These are phyloP conservation scores for Lutraria rhynchaena DNA, from an alignment of 1,140 invertebrate genomes.

Conservation along the genomic window DNA sequence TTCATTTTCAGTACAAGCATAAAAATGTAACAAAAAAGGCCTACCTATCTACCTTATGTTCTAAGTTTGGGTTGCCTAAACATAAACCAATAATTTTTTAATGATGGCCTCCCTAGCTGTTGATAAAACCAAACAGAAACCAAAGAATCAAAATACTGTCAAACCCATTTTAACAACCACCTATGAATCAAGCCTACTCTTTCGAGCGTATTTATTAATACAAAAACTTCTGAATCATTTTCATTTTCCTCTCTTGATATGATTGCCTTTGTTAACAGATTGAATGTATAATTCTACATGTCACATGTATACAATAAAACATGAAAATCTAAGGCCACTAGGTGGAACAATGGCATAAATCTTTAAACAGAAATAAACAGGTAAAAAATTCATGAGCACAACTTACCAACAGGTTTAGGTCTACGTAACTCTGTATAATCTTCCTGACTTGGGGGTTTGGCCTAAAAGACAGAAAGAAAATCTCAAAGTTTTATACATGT, in stretches of 20 bases:
- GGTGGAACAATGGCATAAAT: background rate
- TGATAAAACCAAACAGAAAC: too few relatives aligned
- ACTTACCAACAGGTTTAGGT: slow-evolving; percentile 28
- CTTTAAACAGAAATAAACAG: background rate
- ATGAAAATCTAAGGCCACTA: background rate
- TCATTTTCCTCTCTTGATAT: background rate
- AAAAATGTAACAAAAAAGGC: too few relatives aligned
- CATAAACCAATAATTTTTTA: too few relatives aligned
- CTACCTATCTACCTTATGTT: too few relatives aligned
- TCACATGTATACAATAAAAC: background rate
- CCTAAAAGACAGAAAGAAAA: too few relatives aligned
- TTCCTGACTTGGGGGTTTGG: background rate
- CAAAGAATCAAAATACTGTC: too few relatives aligned
- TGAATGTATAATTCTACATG: background rate
- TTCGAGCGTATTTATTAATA: background rate
- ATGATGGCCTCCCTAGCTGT: too few relatives aligned
- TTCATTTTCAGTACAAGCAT: too few relatives aligned
- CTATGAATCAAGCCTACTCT: too few relatives aligned
- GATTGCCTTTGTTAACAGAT: background rate
- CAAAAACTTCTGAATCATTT: background rate
- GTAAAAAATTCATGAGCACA: background rate
- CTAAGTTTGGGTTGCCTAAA: too few relatives aligned
- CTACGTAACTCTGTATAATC: slow-evolving; percentile 28
- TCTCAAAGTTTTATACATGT: too few relatives aligned
- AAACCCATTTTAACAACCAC: too few relatives aligned